Percentiles rank a stretch among this genome's conserved stretches.
phyloP scores from a whole-genome alignment of 2,113 vertebrate genomes.

The Austrofundulus limnaeus region DNA sequence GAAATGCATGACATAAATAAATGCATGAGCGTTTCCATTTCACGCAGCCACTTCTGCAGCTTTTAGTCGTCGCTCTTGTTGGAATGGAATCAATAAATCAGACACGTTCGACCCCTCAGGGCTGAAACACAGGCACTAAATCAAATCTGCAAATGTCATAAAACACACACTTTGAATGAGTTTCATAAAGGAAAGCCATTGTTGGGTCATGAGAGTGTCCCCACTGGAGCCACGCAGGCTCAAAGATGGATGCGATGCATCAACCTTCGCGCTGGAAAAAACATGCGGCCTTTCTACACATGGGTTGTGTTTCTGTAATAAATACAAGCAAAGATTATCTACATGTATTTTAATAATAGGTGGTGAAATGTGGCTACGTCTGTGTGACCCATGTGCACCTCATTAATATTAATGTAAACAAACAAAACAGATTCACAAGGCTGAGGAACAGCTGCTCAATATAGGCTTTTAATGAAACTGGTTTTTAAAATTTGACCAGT shows the following conservation, averaged over 20 bases:
- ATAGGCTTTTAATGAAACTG: background rate
- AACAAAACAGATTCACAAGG: slow-evolving; percentile 10
- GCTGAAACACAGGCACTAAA: slow-evolving; percentile 16
- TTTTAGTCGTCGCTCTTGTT: slow-evolving; percentile 11
- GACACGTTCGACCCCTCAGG: background rate
- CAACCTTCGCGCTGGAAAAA: slow-evolving; percentile 11
- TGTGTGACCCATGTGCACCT: slow-evolving; percentile 12
- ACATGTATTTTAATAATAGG: background rate
- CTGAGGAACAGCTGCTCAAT: slow-evolving; percentile 20
- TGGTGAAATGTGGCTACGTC: slow-evolving; percentile 5
- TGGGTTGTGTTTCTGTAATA: slow-evolving; percentile 5
- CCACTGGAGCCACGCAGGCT: slow-evolving; percentile 7
- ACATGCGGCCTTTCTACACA: slow-evolving; percentile 3
- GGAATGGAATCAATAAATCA: slow-evolving; percentile 30
- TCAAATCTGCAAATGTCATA: slow-evolving; percentile 12
- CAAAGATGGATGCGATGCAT: slow-evolving; percentile 28
- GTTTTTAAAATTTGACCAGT: background rate
- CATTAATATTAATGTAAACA: slow-evolving; percentile 20
- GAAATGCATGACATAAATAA: slow-evolving; percentile 59
- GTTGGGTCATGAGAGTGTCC: background rate
- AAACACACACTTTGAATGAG: slow-evolving; percentile 16
- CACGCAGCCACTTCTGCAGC: slow-evolving; percentile 4
- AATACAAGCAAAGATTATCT: background rate
- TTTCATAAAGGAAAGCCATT: slow-evolving; percentile 5
- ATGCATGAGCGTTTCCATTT: slow-evolving; percentile 43